These are phyloP conservation scores for Dendrolimus houi DNA, from an alignment of 2,888 invertebrate genomes.

Conservation along the genomic window DNA sequence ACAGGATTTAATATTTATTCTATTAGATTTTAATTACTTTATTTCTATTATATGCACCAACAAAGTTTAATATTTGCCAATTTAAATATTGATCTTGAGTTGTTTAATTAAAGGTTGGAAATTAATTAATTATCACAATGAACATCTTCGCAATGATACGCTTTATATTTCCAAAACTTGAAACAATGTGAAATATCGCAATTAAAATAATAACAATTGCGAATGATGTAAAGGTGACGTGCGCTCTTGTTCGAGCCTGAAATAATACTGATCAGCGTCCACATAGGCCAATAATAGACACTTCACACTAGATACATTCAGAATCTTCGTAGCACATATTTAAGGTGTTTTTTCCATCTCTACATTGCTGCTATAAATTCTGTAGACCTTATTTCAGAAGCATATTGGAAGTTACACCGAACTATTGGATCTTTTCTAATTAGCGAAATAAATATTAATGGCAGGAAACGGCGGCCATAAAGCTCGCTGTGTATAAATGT, in stretches of 20 bases:
- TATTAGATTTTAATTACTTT: too few relatives aligned
- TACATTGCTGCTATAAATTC: slow-evolving; percentile 7
- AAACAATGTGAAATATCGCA: neutral
- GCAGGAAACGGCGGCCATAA: slow-evolving; percentile 37
- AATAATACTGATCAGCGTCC: slow-evolving; percentile 50
- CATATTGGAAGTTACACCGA: slow-evolving; percentile 7
- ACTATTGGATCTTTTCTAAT: neutral
- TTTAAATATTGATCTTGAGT: too few relatives aligned
- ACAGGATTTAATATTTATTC: too few relatives aligned
- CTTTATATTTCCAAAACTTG: too few relatives aligned
- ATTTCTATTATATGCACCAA: too few relatives aligned
- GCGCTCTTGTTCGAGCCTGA: slow-evolving; percentile 34
- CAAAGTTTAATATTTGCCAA: too few relatives aligned
- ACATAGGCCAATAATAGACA: slow-evolving; percentile 11
- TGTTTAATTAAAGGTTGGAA: too few relatives aligned
- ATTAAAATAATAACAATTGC: neutral
- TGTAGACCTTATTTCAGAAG: neutral
- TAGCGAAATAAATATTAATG: slow-evolving; percentile 25
- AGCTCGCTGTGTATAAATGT: slow-evolving; percentile 39
- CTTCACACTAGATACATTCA: slow-evolving; percentile 16
- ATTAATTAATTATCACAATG: too few relatives aligned
- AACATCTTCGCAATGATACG: too few relatives aligned
- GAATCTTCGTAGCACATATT: slow-evolving; percentile 15
- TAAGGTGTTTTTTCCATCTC: slow-evolving; percentile 29
- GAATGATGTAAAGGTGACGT: slow-evolving; percentile 21